Conservation (phyloP, 2,888 invertebrate genomes). For the Dryadula phaetusa region DNA sequence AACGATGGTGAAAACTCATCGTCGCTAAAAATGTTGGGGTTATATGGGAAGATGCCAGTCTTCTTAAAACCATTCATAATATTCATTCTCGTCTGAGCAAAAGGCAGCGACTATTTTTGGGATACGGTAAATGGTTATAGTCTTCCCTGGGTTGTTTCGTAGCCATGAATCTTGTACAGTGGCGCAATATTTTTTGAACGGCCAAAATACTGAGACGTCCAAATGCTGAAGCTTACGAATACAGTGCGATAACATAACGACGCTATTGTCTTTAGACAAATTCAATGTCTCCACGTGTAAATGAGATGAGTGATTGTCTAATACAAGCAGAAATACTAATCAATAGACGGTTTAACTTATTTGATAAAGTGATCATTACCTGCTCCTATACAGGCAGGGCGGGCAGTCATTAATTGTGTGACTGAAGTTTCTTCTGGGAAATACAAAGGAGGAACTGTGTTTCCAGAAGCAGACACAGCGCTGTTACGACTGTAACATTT, state of each 20-base stretch:
- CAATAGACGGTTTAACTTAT: conserved; percentile 43
- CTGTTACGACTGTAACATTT: conserved; percentile 50
- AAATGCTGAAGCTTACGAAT: conserved; percentile 44
- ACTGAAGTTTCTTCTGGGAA: conserved; percentile 39
- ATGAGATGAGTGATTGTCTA: conserved; percentile 48
- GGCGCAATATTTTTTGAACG: conserved; percentile 45
- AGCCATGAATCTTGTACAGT: conserved; percentile 45
- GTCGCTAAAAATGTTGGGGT: conserved; percentile 41
- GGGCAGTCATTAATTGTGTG: conserved; percentile 44
- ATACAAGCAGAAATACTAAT: conserved; percentile 44
- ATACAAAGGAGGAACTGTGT: conserved; percentile 44
- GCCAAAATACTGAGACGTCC: conserved; percentile 47
- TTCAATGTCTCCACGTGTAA: conserved; percentile 43
- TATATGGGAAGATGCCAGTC: conserved; percentile 47
- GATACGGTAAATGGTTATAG: conserved; percentile 49
- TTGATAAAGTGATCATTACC: conserved; percentile 44
- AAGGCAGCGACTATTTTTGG: conserved; percentile 45
- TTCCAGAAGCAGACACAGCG: conserved; percentile 46
- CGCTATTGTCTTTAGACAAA: conserved; percentile 46
- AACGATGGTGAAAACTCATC: conserved; percentile 47
- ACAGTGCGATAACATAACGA: conserved; percentile 47
- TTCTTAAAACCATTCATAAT: conserved; percentile 45
- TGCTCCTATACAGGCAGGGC: conserved; percentile 43
- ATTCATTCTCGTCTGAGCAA: conserved; percentile 44
- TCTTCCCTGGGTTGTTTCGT: conserved; percentile 46